phyloP scores from a whole-genome alignment of 2,888 invertebrate species.

The Philereme transversata region DNA sequence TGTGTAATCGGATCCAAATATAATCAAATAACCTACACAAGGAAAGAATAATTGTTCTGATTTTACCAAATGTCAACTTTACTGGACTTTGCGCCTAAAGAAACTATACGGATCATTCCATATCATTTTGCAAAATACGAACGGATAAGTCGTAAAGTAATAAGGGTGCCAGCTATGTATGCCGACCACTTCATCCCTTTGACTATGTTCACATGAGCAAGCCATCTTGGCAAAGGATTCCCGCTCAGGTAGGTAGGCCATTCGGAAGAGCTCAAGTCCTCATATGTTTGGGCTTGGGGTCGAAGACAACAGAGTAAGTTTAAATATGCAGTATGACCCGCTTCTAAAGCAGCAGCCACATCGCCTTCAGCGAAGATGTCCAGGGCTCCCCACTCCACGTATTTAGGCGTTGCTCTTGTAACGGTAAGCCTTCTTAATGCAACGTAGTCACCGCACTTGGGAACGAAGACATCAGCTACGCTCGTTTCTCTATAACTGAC shows the following conservation, averaged over 20 bases:
- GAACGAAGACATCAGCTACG: conserved; percentile 66
- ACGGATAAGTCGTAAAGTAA: conserved; percentile 44
- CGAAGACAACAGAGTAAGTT: conserved; percentile 63
- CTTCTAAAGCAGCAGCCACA: conserved; percentile 68
- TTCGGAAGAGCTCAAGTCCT: conserved; percentile 55
- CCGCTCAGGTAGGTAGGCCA: conserved; percentile 52
- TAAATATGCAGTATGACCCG: conserved; percentile 70
- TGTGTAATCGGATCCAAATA: conserved; percentile 7
- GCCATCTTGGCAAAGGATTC: conserved; percentile 45
- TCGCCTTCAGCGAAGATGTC: conserved; percentile 76
- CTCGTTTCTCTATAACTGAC: conserved; percentile 61
- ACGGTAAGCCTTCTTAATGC: conserved; percentile 52
- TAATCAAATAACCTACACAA: background rate
- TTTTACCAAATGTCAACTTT: conserved; percentile 2
- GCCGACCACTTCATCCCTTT: conserved; percentile 49
- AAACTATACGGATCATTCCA: background rate
- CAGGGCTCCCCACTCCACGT: conserved; percentile 72
- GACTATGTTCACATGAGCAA: conserved; percentile 54
- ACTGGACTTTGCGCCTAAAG: background rate
- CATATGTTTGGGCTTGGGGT: conserved; percentile 71
- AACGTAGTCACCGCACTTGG: conserved; percentile 70
- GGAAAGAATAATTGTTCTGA: background rate
- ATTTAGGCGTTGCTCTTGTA: conserved; percentile 41
- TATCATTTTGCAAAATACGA: conserved; percentile 21
- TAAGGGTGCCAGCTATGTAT: conserved; percentile 46